phyloP scores from a whole-genome alignment of 2,113 vertebrate genomes.

The Rhabdornis inornatus region DNA sequence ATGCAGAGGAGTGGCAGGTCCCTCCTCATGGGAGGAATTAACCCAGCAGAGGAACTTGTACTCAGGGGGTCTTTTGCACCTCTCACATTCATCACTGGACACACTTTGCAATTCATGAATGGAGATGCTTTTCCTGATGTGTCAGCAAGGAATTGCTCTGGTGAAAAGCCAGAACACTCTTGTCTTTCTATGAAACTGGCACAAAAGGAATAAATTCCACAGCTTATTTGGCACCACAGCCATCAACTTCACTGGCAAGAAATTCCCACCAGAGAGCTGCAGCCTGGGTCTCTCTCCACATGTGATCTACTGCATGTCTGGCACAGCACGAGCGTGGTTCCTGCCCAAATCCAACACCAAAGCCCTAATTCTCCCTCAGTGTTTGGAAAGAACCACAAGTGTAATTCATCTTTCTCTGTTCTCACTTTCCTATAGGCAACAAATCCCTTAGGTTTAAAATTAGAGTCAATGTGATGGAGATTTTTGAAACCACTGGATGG shows the following conservation, averaged over 20 bases:
- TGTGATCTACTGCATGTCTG: not conserved
- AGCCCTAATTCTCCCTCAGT: not conserved
- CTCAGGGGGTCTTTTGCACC: not conserved
- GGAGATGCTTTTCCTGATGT: not conserved
- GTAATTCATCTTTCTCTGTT: not conserved
- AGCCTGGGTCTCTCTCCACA: not conserved
- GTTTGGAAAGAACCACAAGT: not conserved
- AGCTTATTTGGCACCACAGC: not conserved
- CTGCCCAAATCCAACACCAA: not conserved
- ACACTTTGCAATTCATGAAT: constrained; percentile 1
- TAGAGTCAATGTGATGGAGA: not conserved
- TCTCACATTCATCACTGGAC: not conserved
- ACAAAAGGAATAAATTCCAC: not conserved
- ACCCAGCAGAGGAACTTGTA: not conserved
- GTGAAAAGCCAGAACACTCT: not conserved
- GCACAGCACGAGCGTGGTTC: not conserved
- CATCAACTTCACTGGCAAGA: not conserved
- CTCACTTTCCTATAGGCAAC: not conserved
- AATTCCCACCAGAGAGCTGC: not conserved
- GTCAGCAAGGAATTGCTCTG: not conserved
- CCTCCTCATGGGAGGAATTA: not conserved
- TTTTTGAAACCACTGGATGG: not conserved
- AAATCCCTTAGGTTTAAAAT: not conserved
- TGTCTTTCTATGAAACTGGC: constrained; percentile 24
- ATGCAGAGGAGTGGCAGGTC: not conserved